phyloP scores from a whole-genome alignment of 2,113 vertebrate species.

The Microtus richardsoni region DNA sequence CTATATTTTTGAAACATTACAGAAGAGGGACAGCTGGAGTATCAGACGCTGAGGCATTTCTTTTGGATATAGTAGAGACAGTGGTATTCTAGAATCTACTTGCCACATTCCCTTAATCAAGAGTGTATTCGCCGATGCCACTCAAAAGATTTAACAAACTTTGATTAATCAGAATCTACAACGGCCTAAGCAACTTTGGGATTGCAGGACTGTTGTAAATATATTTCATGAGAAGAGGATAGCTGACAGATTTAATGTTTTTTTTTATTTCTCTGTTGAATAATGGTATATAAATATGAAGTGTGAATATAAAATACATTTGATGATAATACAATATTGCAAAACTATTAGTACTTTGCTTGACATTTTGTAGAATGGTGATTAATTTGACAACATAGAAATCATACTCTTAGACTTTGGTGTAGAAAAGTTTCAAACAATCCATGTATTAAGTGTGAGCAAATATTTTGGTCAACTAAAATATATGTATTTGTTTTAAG shows the following conservation, averaged over 20 bases:
- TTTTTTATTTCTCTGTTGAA: background rate
- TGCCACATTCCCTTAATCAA: background rate
- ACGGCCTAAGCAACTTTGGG: rapidly evolving
- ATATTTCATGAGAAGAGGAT: rapidly evolving
- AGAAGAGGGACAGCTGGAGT: background rate
- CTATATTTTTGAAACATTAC: background rate
- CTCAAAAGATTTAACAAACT: background rate
- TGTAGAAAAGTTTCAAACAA: background rate
- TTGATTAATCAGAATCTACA: background rate
- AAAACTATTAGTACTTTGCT: background rate
- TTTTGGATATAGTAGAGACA: background rate
- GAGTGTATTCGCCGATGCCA: background rate
- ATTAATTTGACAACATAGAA: background rate
- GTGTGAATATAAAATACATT: background rate
- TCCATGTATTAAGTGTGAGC: background rate
- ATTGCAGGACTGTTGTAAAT: rapidly evolving
- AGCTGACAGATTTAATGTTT: background rate
- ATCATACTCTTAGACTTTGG: background rate
- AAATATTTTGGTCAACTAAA: constrained; percentile 1
- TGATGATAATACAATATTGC: background rate
- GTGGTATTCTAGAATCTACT: background rate
- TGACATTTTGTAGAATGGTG: background rate
- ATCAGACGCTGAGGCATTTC: background rate
- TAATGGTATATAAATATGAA: background rate
- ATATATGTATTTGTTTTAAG: background rate